Base-by-base conservation (phyloP, 1,140 invertebrate species). In the Macrobrachium nipponense region DNA sequence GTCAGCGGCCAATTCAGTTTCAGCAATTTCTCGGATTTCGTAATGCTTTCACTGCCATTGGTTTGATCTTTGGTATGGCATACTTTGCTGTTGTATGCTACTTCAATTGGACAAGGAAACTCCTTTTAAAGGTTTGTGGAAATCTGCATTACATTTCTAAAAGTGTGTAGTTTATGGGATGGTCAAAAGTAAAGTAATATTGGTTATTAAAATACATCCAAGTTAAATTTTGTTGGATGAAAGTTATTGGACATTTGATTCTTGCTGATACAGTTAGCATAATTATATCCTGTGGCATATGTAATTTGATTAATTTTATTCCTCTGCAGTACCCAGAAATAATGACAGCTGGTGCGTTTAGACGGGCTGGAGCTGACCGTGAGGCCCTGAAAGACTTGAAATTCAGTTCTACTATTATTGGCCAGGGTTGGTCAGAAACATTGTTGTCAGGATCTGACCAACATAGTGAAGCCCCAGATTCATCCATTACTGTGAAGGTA, bases 61-160 rank as follows among this genome's bases (percentile, higher is more conserved):
- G 85, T 73, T 59, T 84, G 43, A 7, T 87, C 59, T 12, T 88
- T 12, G 88, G 88, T 12, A 59, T 86, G 66, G 80, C 61, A n/a
- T 86, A 87, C 68, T 88, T 88, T 66, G 14, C 70, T 10, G 12
- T 82, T n/a, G 10, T 88, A 6, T 83, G 88, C 70, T 84, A 59
- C 27, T 87, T 88, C 27, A 23, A 44, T 20, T 88, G 88, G 88
- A 88, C 88, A 59, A 86, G 88, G 20, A 75, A 76, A 17, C 77
- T 88, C 15, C 80, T 88, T 59, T 20, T 88, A 11, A 88, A 86
- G 83, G 87, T 88, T 79, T 59, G 60, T 15, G 43, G 68, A 44
- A 51, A 77, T 51, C 4, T 51, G 51, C 12, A 51, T 51, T 51
- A 51, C 51, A 10, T 51, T 51, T 51, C 51, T 8, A 51, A 51